Evolutionary conservation across 2,888 invertebrate genomes (phyloP).

Genomic region (Rhagium mordax): DNA sequence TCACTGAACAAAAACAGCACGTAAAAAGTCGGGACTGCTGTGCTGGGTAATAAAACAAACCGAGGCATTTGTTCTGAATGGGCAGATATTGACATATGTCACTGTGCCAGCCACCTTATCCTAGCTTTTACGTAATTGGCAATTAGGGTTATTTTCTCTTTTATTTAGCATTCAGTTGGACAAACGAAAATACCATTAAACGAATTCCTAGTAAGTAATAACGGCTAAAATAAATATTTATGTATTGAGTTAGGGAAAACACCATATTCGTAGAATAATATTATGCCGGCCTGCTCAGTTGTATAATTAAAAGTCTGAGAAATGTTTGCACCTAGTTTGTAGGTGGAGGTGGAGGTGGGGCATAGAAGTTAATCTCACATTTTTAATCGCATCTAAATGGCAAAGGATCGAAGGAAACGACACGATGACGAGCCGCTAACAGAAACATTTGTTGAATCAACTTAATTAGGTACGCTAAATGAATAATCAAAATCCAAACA

Average conservation of each 20-base stretch:
- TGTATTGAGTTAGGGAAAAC: slow-evolving; percentile 8
- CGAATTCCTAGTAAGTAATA: slow-evolving; percentile 14
- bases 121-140: no score
- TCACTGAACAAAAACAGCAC: no score
- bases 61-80: no score
- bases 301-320: neutral
- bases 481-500: neutral
- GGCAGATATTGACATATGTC: no score
- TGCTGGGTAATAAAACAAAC: no score
- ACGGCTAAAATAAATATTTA: slow-evolving; percentile 18
- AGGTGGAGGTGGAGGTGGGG: neutral
- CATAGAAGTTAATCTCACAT: neutral
- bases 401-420: no score
- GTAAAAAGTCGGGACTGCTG: no score
- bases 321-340: neutral
- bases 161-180: neutral
- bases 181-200: neutral
- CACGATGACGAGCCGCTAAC: neutral
- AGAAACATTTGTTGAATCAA: neutral
- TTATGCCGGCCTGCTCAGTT: neutral
- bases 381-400: neutral
- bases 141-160: neutral
- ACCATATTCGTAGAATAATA: slow-evolving; percentile 14
- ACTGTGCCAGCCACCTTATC: no score
- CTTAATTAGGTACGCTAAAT: neutral